Percentiles rank a stretch among this genome's conserved stretches.
Conservation (phyloP, 2,113 vertebrate species). For the Erpornis zantholeuca region DNA sequence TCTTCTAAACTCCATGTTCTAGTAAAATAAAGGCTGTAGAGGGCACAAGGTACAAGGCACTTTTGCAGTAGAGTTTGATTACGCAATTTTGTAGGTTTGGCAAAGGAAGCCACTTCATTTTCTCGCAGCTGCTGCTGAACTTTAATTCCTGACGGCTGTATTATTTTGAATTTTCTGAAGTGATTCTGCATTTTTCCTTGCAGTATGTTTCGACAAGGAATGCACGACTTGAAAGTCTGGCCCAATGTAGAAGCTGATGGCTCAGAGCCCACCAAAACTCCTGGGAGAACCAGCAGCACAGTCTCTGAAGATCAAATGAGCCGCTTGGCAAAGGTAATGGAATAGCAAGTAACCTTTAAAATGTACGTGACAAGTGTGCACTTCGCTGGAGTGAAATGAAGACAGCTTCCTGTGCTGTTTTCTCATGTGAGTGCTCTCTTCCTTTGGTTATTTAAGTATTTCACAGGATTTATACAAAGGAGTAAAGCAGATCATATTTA, state of each 20-base stretch:
- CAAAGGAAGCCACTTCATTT: not conserved
- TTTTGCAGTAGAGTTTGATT: not conserved
- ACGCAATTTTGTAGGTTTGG: not conserved
- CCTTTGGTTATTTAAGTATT: not conserved
- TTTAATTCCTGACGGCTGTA: not conserved
- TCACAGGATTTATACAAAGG: not conserved
- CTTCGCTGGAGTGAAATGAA: not conserved
- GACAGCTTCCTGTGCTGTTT: not conserved
- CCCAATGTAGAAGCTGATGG: slow-evolving; percentile 95
- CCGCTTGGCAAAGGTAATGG: slow-evolving; percentile 91
- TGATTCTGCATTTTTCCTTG: not conserved
- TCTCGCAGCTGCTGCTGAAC: not conserved
- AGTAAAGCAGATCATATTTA: not conserved
- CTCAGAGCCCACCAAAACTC: slow-evolving; percentile 89
- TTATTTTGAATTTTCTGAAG: slow-evolving; percentile 11
- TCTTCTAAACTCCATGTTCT: not conserved
- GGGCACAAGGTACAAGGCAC: not conserved
- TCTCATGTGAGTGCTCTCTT: not conserved
- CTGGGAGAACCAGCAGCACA: slow-evolving; percentile 92
- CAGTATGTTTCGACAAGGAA: slow-evolving; percentile 98
- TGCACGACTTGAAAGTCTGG: slow-evolving; percentile 99
- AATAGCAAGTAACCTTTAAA: not conserved
- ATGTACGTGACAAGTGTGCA: not conserved
- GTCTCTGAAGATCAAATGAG: slow-evolving; percentile 97
- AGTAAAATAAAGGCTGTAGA: not conserved